Percentiles rank a stretch among this genome's conserved stretches.
phyloP scores from a whole-genome alignment of 2,797 vertebrate species.

The Cyprinella venusta region DNA sequence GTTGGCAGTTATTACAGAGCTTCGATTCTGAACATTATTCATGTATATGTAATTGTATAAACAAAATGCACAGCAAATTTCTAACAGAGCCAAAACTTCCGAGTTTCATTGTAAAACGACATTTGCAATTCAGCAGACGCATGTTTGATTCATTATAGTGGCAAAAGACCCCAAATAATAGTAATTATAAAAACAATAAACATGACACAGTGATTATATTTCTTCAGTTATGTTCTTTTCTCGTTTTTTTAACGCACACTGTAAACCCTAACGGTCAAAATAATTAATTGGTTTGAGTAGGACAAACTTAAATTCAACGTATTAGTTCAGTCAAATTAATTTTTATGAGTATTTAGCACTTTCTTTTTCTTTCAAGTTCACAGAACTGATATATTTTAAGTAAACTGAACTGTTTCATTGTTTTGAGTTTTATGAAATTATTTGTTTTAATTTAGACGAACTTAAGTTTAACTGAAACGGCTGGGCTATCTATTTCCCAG shows the following conservation, averaged over 20 bases:
- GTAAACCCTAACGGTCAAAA: too few relatives aligned
- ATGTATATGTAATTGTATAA: neutral
- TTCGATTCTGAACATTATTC: neutral
- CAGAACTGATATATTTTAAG: too few relatives aligned
- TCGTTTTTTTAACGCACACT: neutral
- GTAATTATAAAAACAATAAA: neutral
- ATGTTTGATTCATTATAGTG: neutral
- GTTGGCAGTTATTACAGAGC: constrained; percentile 1
- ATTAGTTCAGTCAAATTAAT: too few relatives aligned
- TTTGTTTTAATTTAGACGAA: too few relatives aligned
- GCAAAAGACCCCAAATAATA: neutral
- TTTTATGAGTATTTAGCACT: too few relatives aligned
- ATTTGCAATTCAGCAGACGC: neutral
- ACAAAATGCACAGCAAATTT: neutral
- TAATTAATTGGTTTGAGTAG: too few relatives aligned
- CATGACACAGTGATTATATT: neutral
- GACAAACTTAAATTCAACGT: too few relatives aligned
- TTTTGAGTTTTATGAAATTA: too few relatives aligned
- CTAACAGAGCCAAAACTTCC: neutral
- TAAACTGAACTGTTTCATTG: too few relatives aligned
- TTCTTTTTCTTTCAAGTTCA: too few relatives aligned
- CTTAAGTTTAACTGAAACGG: too few relatives aligned
- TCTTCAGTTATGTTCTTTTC: neutral
- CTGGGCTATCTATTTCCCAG: too few relatives aligned
- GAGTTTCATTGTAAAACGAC: neutral